Conservation (phyloP, 2,797 vertebrate species). For the Melanotaenia boesemani region DNA sequence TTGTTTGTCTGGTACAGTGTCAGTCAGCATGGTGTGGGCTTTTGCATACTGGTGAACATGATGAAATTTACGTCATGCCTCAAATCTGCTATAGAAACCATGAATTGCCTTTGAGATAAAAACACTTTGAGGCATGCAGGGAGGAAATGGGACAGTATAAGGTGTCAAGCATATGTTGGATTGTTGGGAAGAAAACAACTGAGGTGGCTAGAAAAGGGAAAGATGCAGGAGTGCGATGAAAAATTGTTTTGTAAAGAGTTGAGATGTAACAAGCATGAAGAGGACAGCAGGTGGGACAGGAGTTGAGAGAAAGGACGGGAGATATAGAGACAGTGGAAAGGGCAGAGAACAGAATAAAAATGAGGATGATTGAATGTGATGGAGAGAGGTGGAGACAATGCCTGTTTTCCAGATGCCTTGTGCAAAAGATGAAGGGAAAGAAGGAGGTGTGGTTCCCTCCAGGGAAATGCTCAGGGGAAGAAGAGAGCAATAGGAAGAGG, state of each 20-base stretch:
- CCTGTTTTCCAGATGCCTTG: slow-evolving; percentile 73
- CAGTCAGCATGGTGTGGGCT: not conserved
- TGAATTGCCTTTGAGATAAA: slow-evolving; percentile 6
- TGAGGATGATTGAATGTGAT: slow-evolving; percentile 71
- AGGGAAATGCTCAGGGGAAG: slow-evolving; percentile 59
- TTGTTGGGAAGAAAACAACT: slow-evolving; percentile 40
- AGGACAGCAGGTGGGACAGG: slow-evolving; percentile 32
- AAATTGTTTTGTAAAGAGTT: slow-evolving; percentile 31
- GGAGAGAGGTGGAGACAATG: slow-evolving; percentile 64
- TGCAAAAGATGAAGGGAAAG: slow-evolving; percentile 67
- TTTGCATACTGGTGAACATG: no score
- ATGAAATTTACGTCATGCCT: not conserved
- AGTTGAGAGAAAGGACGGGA: slow-evolving; percentile 24
- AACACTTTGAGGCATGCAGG: slow-evolving; percentile 13
- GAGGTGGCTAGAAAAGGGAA: slow-evolving; percentile 46
- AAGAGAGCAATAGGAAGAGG: slow-evolving; percentile 45
- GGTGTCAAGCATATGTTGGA: slow-evolving; percentile 25
- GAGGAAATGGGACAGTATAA: slow-evolving; percentile 39
- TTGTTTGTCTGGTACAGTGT: no score
- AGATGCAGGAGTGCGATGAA: slow-evolving; percentile 55
- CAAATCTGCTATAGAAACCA: not conserved
- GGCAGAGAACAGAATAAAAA: slow-evolving; percentile 68
- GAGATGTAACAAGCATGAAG: slow-evolving; percentile 13
- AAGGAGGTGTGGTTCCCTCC: slow-evolving; percentile 52
- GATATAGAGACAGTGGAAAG: slow-evolving; percentile 46